Conservation (phyloP, 2,888 invertebrate species). For the Oasisia sp. region DNA sequence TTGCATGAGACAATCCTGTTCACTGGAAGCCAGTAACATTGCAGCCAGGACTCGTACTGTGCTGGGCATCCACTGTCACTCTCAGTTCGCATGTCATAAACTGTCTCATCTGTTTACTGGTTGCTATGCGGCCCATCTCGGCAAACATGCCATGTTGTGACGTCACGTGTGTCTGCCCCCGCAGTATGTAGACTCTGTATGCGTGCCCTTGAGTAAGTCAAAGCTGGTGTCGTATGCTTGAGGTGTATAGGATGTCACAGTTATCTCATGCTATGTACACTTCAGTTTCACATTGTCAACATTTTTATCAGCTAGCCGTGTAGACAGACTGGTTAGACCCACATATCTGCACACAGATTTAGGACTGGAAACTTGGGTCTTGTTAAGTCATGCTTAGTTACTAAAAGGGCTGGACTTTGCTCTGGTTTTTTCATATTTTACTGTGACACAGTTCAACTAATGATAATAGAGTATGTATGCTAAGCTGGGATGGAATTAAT, state of each 20-base stretch:
- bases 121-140: neutral
- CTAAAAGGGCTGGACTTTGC: neutral
- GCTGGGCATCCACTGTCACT: neutral
- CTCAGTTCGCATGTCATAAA: neutral
- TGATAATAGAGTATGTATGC: neutral
- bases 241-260: neutral
- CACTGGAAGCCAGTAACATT: neutral
- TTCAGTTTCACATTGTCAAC: slow-evolving; percentile 6
- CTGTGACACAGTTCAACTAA: neutral
- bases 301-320: neutral
- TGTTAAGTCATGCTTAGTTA: neutral
- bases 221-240: neutral
- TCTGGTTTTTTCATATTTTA: neutral
- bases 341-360: slow-evolving; percentile 13
- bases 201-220: neutral
- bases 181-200: neutral
- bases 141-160: neutral
- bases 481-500: neutral
- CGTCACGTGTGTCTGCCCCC: neutral
- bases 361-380: neutral
- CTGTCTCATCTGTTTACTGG: neutral
- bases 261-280: slow-evolving; percentile 12
- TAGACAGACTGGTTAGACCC: neutral
- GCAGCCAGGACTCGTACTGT: neutral
- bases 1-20: neutral